Evolutionary conservation across 2,888 invertebrate species (phyloP).

Genomic region (Ectemnius cavifrons): DNA sequence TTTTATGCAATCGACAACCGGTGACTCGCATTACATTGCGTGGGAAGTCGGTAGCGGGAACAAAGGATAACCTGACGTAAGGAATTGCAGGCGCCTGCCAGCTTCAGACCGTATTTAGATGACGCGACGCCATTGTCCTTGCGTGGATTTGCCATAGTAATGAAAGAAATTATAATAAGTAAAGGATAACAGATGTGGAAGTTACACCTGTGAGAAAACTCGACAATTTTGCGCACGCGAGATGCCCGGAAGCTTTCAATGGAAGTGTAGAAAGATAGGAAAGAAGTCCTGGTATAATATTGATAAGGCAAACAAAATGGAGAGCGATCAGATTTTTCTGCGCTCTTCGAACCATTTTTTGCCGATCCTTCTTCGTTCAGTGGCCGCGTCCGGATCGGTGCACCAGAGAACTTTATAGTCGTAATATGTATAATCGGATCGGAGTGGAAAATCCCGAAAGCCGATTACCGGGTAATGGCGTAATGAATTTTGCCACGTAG

Average conservation of each 20-base stretch:
- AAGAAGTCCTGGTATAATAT: slow-evolving; percentile 41
- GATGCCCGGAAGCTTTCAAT: too few species aligned
- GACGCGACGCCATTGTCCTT: slow-evolving; percentile 12
- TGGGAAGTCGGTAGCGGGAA: slow-evolving; percentile 43
- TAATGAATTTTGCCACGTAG: slow-evolving; percentile 48
- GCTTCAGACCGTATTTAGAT: slow-evolving; percentile 15
- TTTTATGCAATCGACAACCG: slow-evolving; percentile 42
- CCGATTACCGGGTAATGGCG: slow-evolving; percentile 49
- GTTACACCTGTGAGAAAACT: too few species aligned
- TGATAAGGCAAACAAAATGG: slow-evolving; percentile 46
- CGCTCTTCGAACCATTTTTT: slow-evolving; percentile 29
- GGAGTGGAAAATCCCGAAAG: slow-evolving; percentile 43
- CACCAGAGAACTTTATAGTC: slow-evolving; percentile 37
- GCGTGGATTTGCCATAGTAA: slow-evolving; percentile 14
- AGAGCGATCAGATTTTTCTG: slow-evolving; percentile 16
- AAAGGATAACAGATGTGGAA: slow-evolving; percentile 1
- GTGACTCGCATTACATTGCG: slow-evolving; percentile 39
- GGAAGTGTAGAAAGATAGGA: neutral
- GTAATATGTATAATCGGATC: slow-evolving; percentile 46
- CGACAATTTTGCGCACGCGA: too few species aligned
- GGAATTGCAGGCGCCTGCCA: slow-evolving; percentile 48
- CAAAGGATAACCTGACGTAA: slow-evolving; percentile 50
- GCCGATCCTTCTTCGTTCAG: slow-evolving; percentile 15
- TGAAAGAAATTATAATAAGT: slow-evolving; percentile 28
- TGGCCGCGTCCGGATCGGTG: neutral